Percentiles rank a stretch among this genome's conserved stretches.
Conservation (phyloP, 1,140 invertebrate species). For the Musca vetustissima region DNA sequence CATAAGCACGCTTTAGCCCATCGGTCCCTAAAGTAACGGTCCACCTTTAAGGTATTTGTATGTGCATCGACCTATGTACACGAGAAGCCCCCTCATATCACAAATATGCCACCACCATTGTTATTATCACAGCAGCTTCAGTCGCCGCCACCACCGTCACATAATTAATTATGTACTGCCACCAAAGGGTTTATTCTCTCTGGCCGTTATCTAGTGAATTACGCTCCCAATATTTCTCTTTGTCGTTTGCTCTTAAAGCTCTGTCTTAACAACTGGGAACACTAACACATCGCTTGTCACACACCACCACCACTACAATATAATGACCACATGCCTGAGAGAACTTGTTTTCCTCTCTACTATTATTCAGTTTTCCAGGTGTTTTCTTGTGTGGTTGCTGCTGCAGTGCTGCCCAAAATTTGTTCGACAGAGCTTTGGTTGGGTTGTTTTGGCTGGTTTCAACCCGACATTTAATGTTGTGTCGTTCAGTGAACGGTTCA, state of each 20-base stretch:
- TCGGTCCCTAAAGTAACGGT: not conserved
- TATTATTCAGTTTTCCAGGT: not conserved
- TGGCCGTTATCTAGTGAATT: not conserved
- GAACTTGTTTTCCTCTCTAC: not conserved
- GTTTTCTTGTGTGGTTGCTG: not conserved
- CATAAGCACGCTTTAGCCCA: not conserved
- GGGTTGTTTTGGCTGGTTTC: too few species aligned
- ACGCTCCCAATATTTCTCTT: not conserved
- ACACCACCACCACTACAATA: not conserved
- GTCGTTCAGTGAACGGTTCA: too few species aligned
- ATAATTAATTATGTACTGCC: not conserved
- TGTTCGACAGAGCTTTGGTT: slow-evolving; percentile 3
- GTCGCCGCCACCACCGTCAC: not conserved
- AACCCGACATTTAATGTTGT: too few species aligned
- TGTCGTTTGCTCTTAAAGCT: not conserved
- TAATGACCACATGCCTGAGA: not conserved
- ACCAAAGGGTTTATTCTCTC: not conserved
- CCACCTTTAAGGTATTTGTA: not conserved
- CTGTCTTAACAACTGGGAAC: not conserved
- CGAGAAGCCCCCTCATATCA: not conserved
- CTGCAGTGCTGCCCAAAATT: not conserved
- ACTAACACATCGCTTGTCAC: not conserved
- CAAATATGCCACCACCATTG: not conserved
- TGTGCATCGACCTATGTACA: not conserved
- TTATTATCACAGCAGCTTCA: not conserved